Conservation (phyloP, 2,888 invertebrate species). For the Apamea sordens region DNA sequence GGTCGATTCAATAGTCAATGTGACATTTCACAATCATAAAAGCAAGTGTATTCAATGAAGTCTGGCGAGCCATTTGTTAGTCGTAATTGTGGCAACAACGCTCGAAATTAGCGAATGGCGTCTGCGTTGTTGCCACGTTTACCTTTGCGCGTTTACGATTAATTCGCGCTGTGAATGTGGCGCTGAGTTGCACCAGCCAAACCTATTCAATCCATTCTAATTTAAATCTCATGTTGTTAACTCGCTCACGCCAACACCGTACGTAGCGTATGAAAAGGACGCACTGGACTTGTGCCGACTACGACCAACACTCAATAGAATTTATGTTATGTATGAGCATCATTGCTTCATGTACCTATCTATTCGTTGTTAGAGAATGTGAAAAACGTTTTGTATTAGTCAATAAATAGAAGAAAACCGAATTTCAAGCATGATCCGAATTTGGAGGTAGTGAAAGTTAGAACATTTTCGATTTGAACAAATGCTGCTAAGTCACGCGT, state of each 20-base stretch:
- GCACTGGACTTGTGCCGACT: constrained; percentile 47
- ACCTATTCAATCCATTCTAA: constrained; percentile 68
- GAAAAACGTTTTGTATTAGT: constrained; percentile 15
- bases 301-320: constrained; percentile 49
- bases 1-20: constrained; percentile 13
- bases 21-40: constrained; percentile 35
- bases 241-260: constrained; percentile 66
- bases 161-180: constrained; percentile 74
- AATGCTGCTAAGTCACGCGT: constrained; percentile 42
- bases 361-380: constrained; percentile 30
- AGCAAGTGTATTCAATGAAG: constrained; percentile 40
- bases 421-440: constrained; percentile 13
- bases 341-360: constrained; percentile 31
- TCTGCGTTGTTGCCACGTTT: constrained; percentile 75
- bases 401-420: constrained; percentile 16
- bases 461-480: constrained; percentile 23
- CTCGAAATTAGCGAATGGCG: constrained; percentile 55
- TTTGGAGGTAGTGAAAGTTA: constrained; percentile 53
- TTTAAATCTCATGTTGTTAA: constrained; percentile 68
- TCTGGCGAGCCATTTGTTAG: constrained; percentile 41
- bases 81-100: constrained; percentile 44
- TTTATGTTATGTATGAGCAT: constrained; percentile 57
- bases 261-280: constrained; percentile 62
- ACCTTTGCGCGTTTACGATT: constrained; percentile 73
- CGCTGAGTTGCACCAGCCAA: constrained; percentile 66